Evolutionary conservation across 1,140 invertebrate species (phyloP).

Genomic region (Cephus cinctus): DNA sequence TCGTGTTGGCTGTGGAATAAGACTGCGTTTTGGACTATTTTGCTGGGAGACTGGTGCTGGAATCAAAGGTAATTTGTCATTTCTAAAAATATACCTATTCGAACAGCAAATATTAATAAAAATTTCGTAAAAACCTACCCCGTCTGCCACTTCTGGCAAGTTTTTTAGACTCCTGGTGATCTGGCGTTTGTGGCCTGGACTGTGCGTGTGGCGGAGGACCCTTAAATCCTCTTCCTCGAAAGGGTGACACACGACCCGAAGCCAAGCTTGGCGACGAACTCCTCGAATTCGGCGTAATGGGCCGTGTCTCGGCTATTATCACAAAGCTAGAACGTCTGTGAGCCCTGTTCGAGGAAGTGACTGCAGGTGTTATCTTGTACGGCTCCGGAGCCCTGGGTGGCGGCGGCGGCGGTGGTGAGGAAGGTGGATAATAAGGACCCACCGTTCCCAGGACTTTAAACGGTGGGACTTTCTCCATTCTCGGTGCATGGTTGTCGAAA

Average conservation of each 20-base stretch:
- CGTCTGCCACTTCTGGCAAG: conserved; percentile 30
- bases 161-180: conserved; percentile 10
- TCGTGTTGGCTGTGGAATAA: conserved; percentile 45
- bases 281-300: conserved; percentile 38
- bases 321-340: conserved; percentile 58
- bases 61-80: no score
- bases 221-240: conserved; percentile 60
- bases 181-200: conserved; percentile 41
- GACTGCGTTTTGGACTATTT: conserved; percentile 45
- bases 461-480: conserved; percentile 22
- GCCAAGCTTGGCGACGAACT: conserved; percentile 37
- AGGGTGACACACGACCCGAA: conserved; percentile 58
- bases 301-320: conserved; percentile 58
- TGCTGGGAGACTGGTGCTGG: conserved; percentile 48
- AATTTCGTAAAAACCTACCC: no score
- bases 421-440: conserved; percentile 13
- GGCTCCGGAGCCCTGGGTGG: conserved; percentile 49
- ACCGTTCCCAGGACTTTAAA: conserved; percentile 17
- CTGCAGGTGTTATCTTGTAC: conserved; percentile 39
- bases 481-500: conserved; percentile 29
- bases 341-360: conserved; percentile 30
- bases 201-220: conserved; percentile 49
- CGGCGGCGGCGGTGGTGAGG: conserved; percentile 34
- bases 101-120: no score
- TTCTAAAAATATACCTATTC: neutral